Conservation (phyloP, 2,113 vertebrate genomes). For the Salvelinus sp. region DNA sequence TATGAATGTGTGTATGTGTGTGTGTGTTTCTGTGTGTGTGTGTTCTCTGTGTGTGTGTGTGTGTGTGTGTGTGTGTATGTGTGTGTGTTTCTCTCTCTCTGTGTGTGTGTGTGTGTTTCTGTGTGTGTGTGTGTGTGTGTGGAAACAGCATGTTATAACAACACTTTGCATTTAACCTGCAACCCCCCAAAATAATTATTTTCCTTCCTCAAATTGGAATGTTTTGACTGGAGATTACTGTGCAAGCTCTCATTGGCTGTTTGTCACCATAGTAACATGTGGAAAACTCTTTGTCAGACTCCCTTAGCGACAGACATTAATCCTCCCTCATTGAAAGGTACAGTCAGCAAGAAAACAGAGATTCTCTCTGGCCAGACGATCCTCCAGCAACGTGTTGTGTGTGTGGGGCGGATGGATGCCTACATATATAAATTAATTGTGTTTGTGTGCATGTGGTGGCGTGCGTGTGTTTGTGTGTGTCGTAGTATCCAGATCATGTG, state of each 20-base stretch:
- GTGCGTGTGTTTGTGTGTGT: neutral
- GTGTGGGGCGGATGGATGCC: neutral
- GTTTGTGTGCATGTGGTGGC: neutral
- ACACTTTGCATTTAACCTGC: slow-evolving; percentile 16
- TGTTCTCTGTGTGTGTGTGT: too few species aligned
- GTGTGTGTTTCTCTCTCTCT: too few species aligned
- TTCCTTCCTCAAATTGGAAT: slow-evolving; percentile 45
- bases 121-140: slow-evolving; percentile 7
- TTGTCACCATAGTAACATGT: slow-evolving; percentile 61
- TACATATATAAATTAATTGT: neutral
- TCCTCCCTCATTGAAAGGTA: slow-evolving; percentile 69
- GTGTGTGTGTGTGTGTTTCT: too few species aligned
- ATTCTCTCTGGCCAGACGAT: slow-evolving; percentile 44
- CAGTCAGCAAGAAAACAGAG: slow-evolving; percentile 69
- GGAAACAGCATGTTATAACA: neutral
- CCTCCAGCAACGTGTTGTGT: neutral
- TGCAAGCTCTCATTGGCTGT: slow-evolving; percentile 49
- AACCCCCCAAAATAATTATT: neutral
- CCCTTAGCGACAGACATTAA: slow-evolving; percentile 66
- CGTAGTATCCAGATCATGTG: too few species aligned
- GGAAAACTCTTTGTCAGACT: slow-evolving; percentile 19
- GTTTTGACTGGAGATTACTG: slow-evolving; percentile 56
- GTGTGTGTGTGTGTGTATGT: too few species aligned
- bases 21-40: neutral
- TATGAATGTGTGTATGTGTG: neutral